Percentiles rank a stretch among this genome's conserved stretches.
Conservation (phyloP, 2,888 invertebrate genomes). For the Pristionchus mayeri region DNA sequence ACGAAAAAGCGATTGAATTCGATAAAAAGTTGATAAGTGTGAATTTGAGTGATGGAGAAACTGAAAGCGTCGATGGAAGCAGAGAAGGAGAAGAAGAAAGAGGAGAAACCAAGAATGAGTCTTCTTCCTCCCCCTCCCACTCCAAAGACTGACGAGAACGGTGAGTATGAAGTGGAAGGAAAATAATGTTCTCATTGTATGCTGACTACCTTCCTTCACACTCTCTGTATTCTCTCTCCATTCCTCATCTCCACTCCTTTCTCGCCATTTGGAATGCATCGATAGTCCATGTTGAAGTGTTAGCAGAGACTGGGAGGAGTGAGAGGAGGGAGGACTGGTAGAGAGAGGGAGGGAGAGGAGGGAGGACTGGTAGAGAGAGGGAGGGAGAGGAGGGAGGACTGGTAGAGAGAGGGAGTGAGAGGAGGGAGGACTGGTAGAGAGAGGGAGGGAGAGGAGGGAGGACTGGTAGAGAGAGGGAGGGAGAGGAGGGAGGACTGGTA, state of each 20-base stretch:
- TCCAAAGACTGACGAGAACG: constrained; percentile 32
- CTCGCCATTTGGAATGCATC: constrained; percentile 50
- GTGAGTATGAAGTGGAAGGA: background rate
- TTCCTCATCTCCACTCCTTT: background rate
- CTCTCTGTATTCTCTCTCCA: background rate
- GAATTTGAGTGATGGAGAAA: constrained; percentile 52
- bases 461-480: too few relatives aligned
- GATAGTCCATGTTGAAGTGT: constrained; percentile 38
- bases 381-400: too few relatives aligned
- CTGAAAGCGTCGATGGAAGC: constrained; percentile 84
- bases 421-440: too few relatives aligned
- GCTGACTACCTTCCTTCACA: background rate
- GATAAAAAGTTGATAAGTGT: background rate
- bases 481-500: too few relatives aligned
- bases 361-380: too few relatives aligned
- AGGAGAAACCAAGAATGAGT: constrained; percentile 80
- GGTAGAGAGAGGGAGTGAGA: too few relatives aligned
- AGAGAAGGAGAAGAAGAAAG: constrained; percentile 83
- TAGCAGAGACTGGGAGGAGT: constrained; percentile 23
- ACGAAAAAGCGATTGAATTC: background rate
- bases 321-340: too few relatives aligned
- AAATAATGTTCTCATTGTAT: too few relatives aligned
- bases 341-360: too few relatives aligned
- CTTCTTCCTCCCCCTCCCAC: constrained; percentile 58
- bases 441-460: too few relatives aligned